Evolutionary conservation across 1,140 invertebrate genomes (phyloP).

Genomic region (Drosophila carrolli): DNA sequence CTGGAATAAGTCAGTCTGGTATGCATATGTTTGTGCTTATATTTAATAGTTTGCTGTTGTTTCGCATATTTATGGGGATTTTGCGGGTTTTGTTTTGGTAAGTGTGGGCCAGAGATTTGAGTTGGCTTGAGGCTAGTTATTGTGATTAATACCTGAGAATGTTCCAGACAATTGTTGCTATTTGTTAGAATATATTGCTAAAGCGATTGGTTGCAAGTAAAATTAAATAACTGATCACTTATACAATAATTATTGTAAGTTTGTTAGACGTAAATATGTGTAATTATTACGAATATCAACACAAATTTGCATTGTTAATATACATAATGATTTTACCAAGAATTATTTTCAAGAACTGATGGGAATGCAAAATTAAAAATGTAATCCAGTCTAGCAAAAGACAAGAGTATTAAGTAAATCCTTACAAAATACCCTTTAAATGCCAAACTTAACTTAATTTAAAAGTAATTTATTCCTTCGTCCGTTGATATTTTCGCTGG

Average conservation of each 20-base stretch:
- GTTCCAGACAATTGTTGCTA: constrained; percentile 69
- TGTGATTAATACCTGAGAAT: constrained; percentile 59
- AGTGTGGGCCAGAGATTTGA: background rate
- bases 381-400: no score
- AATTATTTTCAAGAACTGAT: no score
- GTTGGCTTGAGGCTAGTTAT: constrained; percentile 46
- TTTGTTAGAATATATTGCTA: constrained; percentile 14
- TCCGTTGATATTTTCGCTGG: constrained; percentile 13
- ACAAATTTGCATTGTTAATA: no score
- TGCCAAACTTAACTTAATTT: constrained; percentile 19
- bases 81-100: constrained; percentile 6
- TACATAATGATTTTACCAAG: no score
- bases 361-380: no score
- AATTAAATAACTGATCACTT: no score
- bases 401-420: no score
- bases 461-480: constrained; percentile 10
- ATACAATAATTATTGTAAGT: no score
- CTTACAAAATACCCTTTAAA: background rate
- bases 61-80: constrained; percentile 65
- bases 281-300: no score
- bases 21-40: constrained; percentile 56
- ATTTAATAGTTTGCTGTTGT: constrained; percentile 76
- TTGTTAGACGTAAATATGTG: no score
- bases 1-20: constrained; percentile 51
- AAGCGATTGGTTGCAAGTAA: no score